Evolutionary conservation across 2,888 invertebrate species (phyloP), one percentile per base, ranked within the genome.

Genomic region (Graphium colonna): DNA sequence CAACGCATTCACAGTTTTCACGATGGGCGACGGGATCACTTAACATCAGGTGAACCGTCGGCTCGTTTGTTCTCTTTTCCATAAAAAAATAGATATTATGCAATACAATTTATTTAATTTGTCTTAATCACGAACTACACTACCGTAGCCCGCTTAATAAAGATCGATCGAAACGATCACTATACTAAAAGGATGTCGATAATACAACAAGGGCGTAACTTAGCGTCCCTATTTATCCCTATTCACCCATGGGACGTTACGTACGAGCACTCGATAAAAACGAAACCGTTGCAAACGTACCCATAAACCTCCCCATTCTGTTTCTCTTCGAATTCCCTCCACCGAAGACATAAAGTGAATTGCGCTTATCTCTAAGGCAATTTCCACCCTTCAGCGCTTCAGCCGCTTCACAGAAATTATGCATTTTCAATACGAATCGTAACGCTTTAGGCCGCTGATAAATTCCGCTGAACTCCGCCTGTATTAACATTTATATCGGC

Each of bases 281-380:
- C 49, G 52, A 56, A 59, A 60, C 53, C 57, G 60, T 52, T 57
- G 54, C 64, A 64, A 68, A 67, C 64, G 68, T 67, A 68, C 67
- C 73, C 70, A 73, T 76, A 75, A 78, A 73, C 70, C 74, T 74
- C 75, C 75, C 75, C 73, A 67, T 56, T 55, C 63, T 62, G 64
- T 62, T 62, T 65, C 53, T 51, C 55, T 55, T 42, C 12, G 52
- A 56, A 57, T 61, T 60, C 57, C 58, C 60, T 60, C 55, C 47
- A 53, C 49, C 41, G 65, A 61, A 62, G 62, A 68, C 68, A 70
- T 75, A 70, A 76, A 74, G 73, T 74, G 73, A 77, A 79, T 79
- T 78, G 78, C 73, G 68, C 73, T 75, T 79, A 79, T 77, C 78
- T 70, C 26, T 46, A 38, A 40, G 33, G 21, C 55, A 56, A 59